These are phyloP conservation scores for Condylura cristata DNA, from an alignment of 2,113 vertebrate genomes.

Conservation along the genomic window DNA sequence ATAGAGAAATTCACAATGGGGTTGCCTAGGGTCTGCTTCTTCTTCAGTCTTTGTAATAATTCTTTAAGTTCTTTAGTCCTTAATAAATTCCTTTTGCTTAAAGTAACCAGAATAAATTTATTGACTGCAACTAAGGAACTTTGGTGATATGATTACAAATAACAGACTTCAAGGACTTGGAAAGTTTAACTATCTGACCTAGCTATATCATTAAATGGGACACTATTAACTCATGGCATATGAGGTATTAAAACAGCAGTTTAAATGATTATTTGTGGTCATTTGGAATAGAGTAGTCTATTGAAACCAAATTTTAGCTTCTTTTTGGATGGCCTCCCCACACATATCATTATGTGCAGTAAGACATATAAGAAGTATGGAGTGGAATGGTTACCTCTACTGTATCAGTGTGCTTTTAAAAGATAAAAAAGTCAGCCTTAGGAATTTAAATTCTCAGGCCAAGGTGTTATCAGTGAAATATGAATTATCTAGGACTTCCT, in stretches of 20 bases:
- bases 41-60: background rate
- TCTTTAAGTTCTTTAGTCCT: background rate
- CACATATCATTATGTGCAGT: background rate
- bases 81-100: constrained; percentile 32
- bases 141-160: background rate
- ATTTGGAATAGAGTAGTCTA: background rate
- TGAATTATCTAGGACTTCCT: background rate
- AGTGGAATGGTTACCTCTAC: background rate
- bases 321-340: background rate
- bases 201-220: background rate
- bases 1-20: background rate
- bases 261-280: background rate
- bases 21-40: background rate
- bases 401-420: background rate
- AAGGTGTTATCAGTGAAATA: background rate
- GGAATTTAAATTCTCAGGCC: constrained; percentile 19
- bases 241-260: background rate
- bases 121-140: background rate
- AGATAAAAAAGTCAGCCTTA: background rate
- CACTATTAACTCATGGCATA: background rate
- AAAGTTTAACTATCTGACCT: background rate
- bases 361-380: background rate
- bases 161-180: background rate
- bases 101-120: constrained; percentile 44
- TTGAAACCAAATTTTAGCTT: background rate